A percentile compares a stretch with the other conserved stretches of the same genome.
Conservation (phyloP, 2,888 invertebrate genomes). For the Lysandra coridon region DNA sequence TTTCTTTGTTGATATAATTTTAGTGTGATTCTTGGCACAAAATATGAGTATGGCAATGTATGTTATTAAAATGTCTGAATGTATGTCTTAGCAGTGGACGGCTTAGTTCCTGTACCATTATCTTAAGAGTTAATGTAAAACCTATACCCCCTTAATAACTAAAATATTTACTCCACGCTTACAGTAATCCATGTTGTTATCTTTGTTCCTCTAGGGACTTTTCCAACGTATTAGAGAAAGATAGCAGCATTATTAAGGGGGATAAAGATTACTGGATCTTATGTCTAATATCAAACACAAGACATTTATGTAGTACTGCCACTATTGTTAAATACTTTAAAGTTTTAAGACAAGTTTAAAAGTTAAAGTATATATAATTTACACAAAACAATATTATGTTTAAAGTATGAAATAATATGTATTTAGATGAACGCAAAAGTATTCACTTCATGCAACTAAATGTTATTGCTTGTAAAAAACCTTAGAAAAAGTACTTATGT, state of each 20-base stretch:
- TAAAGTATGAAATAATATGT: not conserved
- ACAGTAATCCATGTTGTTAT: not conserved
- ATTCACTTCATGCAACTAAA: not conserved
- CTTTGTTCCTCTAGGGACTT: not conserved
- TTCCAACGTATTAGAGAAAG: not conserved
- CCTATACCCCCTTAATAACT: not conserved
- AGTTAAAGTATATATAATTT: not conserved
- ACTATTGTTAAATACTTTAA: slow-evolving; percentile 15
- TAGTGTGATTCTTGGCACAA: not conserved
- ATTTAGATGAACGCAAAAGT: not conserved
- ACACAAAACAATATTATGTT: not conserved
- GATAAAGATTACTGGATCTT: not conserved
- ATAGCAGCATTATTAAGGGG: not conserved
- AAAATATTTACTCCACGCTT: no score
- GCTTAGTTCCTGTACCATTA: not conserved
- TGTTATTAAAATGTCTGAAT: not conserved
- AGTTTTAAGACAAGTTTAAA: not conserved
- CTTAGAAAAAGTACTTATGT: slow-evolving; percentile 7
- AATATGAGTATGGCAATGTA: not conserved
- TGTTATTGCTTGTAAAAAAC: slow-evolving; percentile 10
- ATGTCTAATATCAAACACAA: not conserved
- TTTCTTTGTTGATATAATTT: not conserved
- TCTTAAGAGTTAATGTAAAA: not conserved
- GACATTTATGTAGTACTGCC: slow-evolving; percentile 6
- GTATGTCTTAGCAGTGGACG: not conserved